Evolutionary conservation across 2,888 invertebrate species (phyloP), one percentile per base, ranked within the genome.

Genomic region (Papilio gigon): DNA sequence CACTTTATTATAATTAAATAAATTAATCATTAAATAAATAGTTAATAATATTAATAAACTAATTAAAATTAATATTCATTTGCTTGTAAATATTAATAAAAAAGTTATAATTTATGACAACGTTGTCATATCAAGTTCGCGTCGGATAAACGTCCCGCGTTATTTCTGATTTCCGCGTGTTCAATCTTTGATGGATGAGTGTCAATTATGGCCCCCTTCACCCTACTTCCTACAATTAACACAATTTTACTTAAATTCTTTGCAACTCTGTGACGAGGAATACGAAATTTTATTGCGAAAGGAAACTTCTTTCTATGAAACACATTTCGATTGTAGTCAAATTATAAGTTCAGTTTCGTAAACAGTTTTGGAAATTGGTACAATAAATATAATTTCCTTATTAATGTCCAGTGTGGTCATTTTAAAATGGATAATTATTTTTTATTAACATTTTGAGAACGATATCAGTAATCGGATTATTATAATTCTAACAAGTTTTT

Each of bases 191-290:
- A 77, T 76, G 78, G 78, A 80, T 78, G 77, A 74, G 74, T 71
- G 79, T 74, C 82, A 75, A 80, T 79, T 78, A 78, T 70, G 73
- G 77, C 72, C 70, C 68, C 73, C 72, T 76, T 80, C 77, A 82
- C 80, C 81, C 78, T 22, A 44, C 17, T 50, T 50, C 33, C 33
- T 20, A 30, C 30, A 14, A 44, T 22, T 53, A 44, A 27, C 27
- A 60, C 40, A 40, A 64, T 64, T 25, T 50, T 60, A 47, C 50
- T 50, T 2, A 12, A 58, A 72, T 67, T 70, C 67, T 71, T 70
- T 70, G 8, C 12, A 17, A 22, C n/a, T 50, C 12, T 35, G 0
- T 40, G 3, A 30, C 12, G 17, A 17, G 25, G 30, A 30, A 5
- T 4, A 6, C 0, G 22, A 20, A 42, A 22, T 22, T 11, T 47